Base-by-base conservation (phyloP, 2,113 vertebrate species). In the Toxotes jaculatrix region DNA sequence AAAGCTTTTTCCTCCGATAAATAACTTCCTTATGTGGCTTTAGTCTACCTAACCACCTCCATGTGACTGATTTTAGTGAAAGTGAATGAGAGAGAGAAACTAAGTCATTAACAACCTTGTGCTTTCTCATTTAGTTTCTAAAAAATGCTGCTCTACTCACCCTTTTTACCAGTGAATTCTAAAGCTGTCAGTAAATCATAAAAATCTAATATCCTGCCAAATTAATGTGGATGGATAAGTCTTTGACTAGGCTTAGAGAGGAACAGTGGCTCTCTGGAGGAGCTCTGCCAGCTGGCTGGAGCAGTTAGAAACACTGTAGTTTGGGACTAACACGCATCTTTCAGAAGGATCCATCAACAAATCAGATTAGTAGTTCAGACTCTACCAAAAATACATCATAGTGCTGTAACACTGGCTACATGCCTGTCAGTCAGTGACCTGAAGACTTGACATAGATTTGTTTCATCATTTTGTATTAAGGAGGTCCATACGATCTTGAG, bases 211-310 rank as follows among this genome's bases (percentile, higher is more conserved):
- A 60, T 78, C 32, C 65, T 47, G 86, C 49, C 60, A 83, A 74
- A 80, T 62, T 23, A 73, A 74, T 68, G 34, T 66, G 57, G 55
- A 56, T 23, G 11, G 74, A 78, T 84, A 74, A 87, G 70, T 68
- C 45, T 63, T 38, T 47, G 56, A 47, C 63, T 80, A 38, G 56
- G 76, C 76, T 72, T 53, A 61, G 32, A 57, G 64, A 53, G 63
- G 19, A 65, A 51, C 3, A 1, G 38, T 43, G 31, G 47, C 76
- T 36, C 74, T 63, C 32, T 80, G 67, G 40, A 80, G 61, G 42
- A 71, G 9, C 47, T 68, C 62, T 86, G 84, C 83, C 90, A 89
- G 73, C 77, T 85, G 84, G 82, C 75, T 62, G 65, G 13, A 74
- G 73, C 62, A 34, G 63, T 64, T 23, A 34, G 31, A 86, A 67